phyloP scores from a whole-genome alignment of 2,888 invertebrate species.

The Heliconius ethilla region DNA sequence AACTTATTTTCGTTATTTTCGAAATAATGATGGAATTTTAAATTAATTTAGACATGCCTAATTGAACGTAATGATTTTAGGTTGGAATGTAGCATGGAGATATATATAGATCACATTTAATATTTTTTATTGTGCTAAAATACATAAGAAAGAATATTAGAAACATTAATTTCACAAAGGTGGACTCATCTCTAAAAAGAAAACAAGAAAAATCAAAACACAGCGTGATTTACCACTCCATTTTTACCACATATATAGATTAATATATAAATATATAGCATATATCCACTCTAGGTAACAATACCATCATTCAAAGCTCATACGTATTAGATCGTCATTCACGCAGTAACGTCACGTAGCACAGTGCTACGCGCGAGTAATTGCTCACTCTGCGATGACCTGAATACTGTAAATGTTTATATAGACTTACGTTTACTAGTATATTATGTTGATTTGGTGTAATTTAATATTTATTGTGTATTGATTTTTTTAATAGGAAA shows the following conservation, averaged over 20 bases:
- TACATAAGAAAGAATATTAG: neutral
- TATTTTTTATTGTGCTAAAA: neutral
- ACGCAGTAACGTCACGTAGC: slow-evolving; percentile 12
- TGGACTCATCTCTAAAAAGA: neutral
- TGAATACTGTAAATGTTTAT: slow-evolving; percentile 14
- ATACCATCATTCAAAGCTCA: slow-evolving; percentile 1
- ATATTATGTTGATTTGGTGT: neutral
- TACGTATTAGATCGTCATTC: slow-evolving; percentile 8
- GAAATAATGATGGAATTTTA: no score
- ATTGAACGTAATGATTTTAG: neutral
- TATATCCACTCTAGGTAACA: neutral
- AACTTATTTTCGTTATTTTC: no score
- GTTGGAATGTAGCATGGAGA: no score
- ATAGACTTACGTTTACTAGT: neutral
- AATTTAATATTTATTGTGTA: no score
- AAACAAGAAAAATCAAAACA: no score
- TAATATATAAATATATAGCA: neutral
- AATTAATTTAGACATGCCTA: no score
- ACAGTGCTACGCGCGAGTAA: slow-evolving; percentile 13
- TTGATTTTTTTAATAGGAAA: no score
- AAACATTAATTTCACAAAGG: neutral
- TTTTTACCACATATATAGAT: neutral
- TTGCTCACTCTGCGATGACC: slow-evolving; percentile 8
- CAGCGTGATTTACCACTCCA: neutral
- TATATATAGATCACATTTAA: no score